Base-by-base conservation (phyloP, 2,113 vertebrate species). In the Otis tarda region DNA sequence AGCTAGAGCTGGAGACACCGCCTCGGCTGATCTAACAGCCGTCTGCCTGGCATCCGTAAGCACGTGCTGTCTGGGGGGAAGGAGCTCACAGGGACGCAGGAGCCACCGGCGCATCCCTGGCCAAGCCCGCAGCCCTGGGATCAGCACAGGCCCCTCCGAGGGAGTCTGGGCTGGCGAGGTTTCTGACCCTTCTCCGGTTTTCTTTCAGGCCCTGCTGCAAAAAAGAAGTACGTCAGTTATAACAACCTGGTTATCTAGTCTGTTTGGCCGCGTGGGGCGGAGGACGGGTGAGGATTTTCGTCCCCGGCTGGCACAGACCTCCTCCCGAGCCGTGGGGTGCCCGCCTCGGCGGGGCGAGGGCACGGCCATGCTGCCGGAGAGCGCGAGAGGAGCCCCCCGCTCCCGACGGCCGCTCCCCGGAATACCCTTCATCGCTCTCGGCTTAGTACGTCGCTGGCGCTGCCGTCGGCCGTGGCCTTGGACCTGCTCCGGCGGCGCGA, bases 171-270 rank as follows among this genome's bases (percentile, higher is more conserved):
- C 47, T 6, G 20, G 18, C 0, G 2, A 25, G 8, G 4, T 33
- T 43, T 18, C 67, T 96, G 56, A 97, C 74, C 47, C 0, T 45
- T 68, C 50, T 79, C 71, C 1, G 2, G 12, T 94, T 97, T 49
- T 86, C 49, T 71, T 95, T 19, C 96, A 99, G 99, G 99, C 98
- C 99, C 99, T 61, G 99, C 99, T 87, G 98, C 98, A 76, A 99
- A 99, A 97, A 99, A 99, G 98, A 99, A 99, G 95, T 99, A 99
- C 61, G 99, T 99, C 98, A 99, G 98, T 97, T 99, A 99, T 98
- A 99, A 99, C 93, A 98, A 99, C 98, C 98, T 99, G 91, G 99
- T 98, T 93, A 99, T 99, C 97, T 99, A 98, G 98, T 68, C 70
- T 69, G 83, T 93, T 96, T 93, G 92, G 97, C 96, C 96, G 37